phyloP scores from a whole-genome alignment of 2,113 vertebrate genomes.

The Campylorhamphus procurvoides region DNA sequence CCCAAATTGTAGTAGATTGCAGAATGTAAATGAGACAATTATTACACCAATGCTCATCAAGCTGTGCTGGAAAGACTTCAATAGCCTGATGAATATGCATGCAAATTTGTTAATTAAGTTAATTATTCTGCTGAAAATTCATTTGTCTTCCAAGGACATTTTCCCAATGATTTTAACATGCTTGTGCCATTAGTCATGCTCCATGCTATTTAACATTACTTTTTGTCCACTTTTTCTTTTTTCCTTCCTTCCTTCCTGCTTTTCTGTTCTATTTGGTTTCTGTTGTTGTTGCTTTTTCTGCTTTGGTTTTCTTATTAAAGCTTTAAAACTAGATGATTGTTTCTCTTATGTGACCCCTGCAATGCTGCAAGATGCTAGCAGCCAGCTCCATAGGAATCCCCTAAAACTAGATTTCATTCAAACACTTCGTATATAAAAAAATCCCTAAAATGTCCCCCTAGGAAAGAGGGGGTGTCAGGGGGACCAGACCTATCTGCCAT shows the following conservation, averaged over 20 bases:
- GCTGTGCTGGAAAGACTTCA: slow-evolving; percentile 99
- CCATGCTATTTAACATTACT: slow-evolving; percentile 93
- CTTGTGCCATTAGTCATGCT: slow-evolving; percentile 99
- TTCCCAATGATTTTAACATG: slow-evolving; percentile 99
- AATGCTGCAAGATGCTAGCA: slow-evolving; percentile 55
- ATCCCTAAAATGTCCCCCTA: slow-evolving; percentile 67
- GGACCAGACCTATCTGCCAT: slow-evolving; percentile 20
- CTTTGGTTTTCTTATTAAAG: slow-evolving; percentile 48
- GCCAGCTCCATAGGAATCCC: slow-evolving; percentile 64
- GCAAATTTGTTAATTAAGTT: slow-evolving; percentile 99
- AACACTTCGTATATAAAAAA: slow-evolving; percentile 57
- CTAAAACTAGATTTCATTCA: slow-evolving; percentile 67
- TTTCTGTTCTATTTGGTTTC: slow-evolving; percentile 54
- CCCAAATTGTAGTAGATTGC: slow-evolving; percentile 98
- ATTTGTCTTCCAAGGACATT: slow-evolving; percentile 99
- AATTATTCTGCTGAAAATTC: slow-evolving; percentile 99
- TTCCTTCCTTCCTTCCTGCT: slow-evolving; percentile 5
- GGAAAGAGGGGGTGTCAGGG: slow-evolving; percentile 8
- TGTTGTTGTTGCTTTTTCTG: background rate
- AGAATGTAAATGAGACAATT: slow-evolving; percentile 99
- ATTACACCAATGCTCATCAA: slow-evolving; percentile 99
- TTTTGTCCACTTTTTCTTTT: slow-evolving; percentile 89
- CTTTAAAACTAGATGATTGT: slow-evolving; percentile 72
- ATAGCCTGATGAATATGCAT: slow-evolving; percentile 99
- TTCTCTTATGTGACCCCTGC: slow-evolving; percentile 73